A percentile compares a stretch with the other conserved stretches of the same genome.
These are phyloP conservation scores for Heteromurus nitidus DNA, from an alignment of 2,888 invertebrate genomes.

Conservation along the genomic window DNA sequence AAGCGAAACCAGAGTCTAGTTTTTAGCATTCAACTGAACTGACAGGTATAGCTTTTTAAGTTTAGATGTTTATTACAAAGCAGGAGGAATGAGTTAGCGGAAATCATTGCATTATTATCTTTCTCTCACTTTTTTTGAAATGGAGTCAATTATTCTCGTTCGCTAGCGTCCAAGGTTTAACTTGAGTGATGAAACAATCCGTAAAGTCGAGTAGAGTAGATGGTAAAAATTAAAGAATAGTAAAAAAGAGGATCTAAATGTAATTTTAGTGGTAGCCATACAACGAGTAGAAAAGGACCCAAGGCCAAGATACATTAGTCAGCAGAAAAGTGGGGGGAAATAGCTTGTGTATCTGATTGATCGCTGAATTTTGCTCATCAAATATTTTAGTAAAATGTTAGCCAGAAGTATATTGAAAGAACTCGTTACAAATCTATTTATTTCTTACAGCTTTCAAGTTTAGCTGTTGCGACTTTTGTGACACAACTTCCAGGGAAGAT, in stretches of 20 bases:
- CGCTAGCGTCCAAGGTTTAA: neutral
- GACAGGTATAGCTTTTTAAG: neutral
- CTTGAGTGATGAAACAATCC: no score
- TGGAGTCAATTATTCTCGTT: neutral
- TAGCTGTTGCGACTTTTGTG: no score
- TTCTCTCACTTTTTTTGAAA: neutral
- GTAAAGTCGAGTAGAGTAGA: neutral
- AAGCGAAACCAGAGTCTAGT: neutral
- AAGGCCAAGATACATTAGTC: neutral
- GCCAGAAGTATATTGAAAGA: no score
- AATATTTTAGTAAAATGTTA: no score
- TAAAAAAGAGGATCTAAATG: neutral
- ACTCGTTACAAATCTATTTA: no score
- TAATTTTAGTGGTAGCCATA: neutral
- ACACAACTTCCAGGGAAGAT: no score
- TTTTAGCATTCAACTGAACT: neutral
- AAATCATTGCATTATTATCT: neutral
- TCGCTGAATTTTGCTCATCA: constrained; percentile 3
- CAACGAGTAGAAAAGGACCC: neutral
- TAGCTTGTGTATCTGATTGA: neutral
- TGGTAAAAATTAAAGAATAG: neutral
- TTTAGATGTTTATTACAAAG: neutral
- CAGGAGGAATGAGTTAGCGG: neutral
- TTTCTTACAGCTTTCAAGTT: no score
- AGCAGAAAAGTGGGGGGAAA: neutral